Percentiles rank a stretch among this genome's conserved stretches.
These are phyloP conservation scores for Malaclemys terrapin DNA, from an alignment of 2,113 vertebrate species.

Conservation along the genomic window DNA sequence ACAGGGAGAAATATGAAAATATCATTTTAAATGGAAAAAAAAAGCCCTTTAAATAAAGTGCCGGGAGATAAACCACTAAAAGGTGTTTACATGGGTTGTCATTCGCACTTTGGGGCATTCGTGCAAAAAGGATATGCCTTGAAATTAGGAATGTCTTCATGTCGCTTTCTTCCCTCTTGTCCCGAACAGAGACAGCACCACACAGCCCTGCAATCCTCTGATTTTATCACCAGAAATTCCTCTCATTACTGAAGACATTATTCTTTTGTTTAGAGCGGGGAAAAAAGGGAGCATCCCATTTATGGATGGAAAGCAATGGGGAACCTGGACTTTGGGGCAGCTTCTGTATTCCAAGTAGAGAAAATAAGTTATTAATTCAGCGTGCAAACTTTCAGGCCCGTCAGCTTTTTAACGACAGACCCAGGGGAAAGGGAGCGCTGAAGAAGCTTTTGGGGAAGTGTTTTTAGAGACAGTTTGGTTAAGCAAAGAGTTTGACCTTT, in stretches of 20 bases:
- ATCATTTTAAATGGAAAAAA: not conserved
- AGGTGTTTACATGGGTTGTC: not conserved
- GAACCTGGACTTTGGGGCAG: not conserved
- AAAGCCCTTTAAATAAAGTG: not conserved
- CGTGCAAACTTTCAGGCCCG: not conserved
- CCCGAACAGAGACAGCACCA: not conserved
- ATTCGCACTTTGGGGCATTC: not conserved
- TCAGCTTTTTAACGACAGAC: not conserved
- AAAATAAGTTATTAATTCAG: not conserved
- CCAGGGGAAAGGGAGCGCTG: not conserved
- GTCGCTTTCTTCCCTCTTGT: not conserved
- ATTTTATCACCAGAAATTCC: not conserved
- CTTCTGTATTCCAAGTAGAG: not conserved
- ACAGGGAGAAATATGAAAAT: slow-evolving; percentile 23
- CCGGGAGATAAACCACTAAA: not conserved
- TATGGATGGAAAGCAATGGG: not conserved
- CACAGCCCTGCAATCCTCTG: not conserved
- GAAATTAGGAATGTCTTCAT: not conserved
- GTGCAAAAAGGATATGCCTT: not conserved
- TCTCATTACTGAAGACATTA: not conserved
- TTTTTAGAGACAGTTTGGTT: not conserved
- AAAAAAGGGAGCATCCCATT: not conserved
- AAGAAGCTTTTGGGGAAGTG: not conserved
- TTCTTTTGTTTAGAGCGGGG: not conserved
- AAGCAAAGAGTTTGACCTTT: not conserved